Evolutionary conservation across 35 echinoderm and acorn worm species (phyloP).

Genomic region (Ophioderma brevispina): DNA sequence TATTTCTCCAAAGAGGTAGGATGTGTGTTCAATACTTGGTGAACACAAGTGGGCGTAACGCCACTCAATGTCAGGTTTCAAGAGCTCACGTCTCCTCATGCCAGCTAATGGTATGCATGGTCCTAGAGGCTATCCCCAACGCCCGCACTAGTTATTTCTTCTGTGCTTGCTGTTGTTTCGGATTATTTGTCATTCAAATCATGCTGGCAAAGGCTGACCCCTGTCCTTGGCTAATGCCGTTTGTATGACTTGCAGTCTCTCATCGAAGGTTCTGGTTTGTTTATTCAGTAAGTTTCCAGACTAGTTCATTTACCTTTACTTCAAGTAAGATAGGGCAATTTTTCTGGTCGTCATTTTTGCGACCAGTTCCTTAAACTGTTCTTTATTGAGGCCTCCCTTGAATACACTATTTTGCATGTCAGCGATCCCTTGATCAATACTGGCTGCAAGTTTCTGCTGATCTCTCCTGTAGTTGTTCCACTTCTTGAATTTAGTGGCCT

Average conservation of each 20-base stretch:
- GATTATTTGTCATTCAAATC: background rate
- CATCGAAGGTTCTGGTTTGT: background rate
- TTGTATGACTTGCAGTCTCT: background rate
- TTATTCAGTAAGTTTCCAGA: background rate
- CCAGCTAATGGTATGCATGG: background rate
- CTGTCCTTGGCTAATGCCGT: background rate
- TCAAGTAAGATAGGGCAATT: background rate
- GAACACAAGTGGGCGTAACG: too few relatives aligned
- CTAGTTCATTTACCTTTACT: background rate
- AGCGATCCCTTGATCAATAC: too few relatives aligned
- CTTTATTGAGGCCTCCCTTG: background rate
- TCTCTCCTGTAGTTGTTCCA: background rate
- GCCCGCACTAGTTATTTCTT: background rate
- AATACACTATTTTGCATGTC: background rate
- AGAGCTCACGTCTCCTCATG: background rate
- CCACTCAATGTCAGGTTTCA: too few relatives aligned
- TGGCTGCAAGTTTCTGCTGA: too few relatives aligned
- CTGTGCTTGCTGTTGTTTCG: background rate
- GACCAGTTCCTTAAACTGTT: background rate
- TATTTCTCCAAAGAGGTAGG: background rate
- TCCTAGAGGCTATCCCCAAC: background rate
- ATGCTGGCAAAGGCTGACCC: background rate
- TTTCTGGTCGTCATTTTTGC: background rate
- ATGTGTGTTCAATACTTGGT: background rate
- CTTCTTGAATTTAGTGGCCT: background rate